Evolutionary conservation across 1,140 invertebrate species (phyloP), one percentile per base, ranked within the genome.

Genomic region (Colletes latitarsis): DNA sequence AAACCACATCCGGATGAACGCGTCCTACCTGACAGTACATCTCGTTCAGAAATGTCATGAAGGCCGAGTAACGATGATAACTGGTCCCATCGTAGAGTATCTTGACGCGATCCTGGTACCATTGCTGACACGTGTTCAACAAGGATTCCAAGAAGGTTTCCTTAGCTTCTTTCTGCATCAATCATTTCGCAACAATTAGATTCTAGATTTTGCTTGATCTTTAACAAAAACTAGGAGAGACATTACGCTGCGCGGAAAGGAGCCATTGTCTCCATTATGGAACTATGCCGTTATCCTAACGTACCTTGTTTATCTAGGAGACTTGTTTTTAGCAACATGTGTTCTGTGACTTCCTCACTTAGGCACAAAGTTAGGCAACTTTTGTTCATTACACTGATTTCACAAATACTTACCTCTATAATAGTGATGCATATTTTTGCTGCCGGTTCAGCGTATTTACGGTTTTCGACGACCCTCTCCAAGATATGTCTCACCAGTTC

Each of bases 121-220:
- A 98, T 91, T 98, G 97, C 89, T 98, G 97, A 89, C 97, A 97
- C 17, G 96, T 97, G 92, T 98, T 98, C 68, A 98, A 93, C 70
- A 98, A 93, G 10, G 97, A 97, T 93, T 98, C 97, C 71, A 98
- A 93, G 91, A 98, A 98, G 30, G 97, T 98, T 92, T 97, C 96
- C 84, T 96, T 96, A 80, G 95, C 95, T 93, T 98, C 97, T 93
- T 96, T 96, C 94, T 96, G 87, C n/a, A 70, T 30, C 68, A 17
- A 12, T 68, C 30, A n/a, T 43, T 15, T 14, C 41, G 21, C 3
- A 14, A 17, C 57, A 17, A 6, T 49, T 49, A 49, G 49, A 49
- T 9, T 3, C 10, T 3, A 12, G 10, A 49, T 49, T 12, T 4
- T 0, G 49, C 3, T 49, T 12, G 3, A 49, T 8, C 49, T 49